A percentile compares a stretch with the other conserved stretches of the same genome.
Conservation (phyloP, 2,797 vertebrate genomes). For the Loris lydekkerianus region DNA sequence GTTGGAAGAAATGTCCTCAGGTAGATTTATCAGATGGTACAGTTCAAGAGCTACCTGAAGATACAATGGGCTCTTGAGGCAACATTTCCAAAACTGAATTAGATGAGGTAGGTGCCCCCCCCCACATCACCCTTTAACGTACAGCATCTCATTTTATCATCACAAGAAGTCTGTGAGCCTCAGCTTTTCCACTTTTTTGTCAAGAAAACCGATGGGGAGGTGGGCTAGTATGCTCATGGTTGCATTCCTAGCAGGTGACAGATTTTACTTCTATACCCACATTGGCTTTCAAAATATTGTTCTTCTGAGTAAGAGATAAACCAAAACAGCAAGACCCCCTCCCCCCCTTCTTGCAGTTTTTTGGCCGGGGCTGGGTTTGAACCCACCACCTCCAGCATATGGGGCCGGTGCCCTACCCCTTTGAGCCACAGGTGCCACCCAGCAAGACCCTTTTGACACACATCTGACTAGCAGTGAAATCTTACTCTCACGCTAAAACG, state of each 20-base stretch:
- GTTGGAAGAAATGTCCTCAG: neutral
- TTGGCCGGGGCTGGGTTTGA: no score
- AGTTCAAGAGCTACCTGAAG: neutral
- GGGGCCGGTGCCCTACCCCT: no score
- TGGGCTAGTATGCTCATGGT: rapidly evolving
- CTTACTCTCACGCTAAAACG: neutral
- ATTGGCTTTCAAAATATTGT: neutral
- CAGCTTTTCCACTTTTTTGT: neutral
- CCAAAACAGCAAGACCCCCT: neutral
- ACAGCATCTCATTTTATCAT: no score
- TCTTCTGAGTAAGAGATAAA: neutral
- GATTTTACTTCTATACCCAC: no score
- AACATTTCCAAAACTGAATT: neutral
- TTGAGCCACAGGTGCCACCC: no score
- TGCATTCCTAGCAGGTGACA: no score
- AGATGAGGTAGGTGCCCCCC: neutral
- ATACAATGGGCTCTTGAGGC: neutral
- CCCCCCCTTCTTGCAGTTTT: no score
- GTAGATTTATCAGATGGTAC: neutral
- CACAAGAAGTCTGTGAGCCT: neutral
- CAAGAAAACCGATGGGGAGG: neutral
- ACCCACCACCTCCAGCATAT: no score
- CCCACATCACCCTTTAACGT: neutral
- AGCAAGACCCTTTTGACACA: neutral
- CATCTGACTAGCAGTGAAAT: neutral